A percentile compares a stretch with the other conserved stretches of the same genome.
Conservation (phyloP, 1,140 invertebrate genomes). For the Drosophila ogumai region DNA sequence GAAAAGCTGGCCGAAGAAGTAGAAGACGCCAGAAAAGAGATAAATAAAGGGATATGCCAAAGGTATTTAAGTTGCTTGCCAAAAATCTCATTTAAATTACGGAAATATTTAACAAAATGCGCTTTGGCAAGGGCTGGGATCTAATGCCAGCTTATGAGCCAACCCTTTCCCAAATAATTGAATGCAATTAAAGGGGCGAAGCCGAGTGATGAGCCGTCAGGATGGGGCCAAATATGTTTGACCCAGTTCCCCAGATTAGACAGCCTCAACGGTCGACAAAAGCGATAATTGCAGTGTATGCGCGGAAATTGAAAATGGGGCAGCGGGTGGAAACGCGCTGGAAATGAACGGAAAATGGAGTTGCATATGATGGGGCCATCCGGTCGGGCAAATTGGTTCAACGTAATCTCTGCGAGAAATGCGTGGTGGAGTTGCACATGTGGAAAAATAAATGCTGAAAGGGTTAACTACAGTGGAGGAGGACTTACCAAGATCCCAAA, state of each 20-base stretch:
- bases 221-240: constrained; percentile 57
- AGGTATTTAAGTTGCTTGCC: neutral
- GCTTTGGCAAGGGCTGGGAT: neutral
- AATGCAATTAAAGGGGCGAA: constrained; percentile 60
- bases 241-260: constrained; percentile 63
- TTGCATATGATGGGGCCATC: constrained; percentile 45
- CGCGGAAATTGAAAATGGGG: constrained; percentile 67
- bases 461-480: neutral
- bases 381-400: constrained; percentile 30
- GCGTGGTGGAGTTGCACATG: neutral
- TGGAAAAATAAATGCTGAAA: neutral
- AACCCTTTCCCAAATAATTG: constrained; percentile 57
- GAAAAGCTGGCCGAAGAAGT: neutral
- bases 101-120: constrained; percentile 68
- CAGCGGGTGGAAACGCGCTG: constrained; percentile 19
- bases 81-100: constrained; percentile 68
- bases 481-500: neutral
- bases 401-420: constrained; percentile 31
- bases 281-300: constrained; percentile 70
- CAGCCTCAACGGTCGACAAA: constrained; percentile 35
- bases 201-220: constrained; percentile 45
- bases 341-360: constrained; percentile 54
- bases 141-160: constrained; percentile 18
- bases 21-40: constrained; percentile 2
- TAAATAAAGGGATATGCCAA: constrained; percentile 4